Percentiles rank a stretch among this genome's conserved stretches.
These are phyloP conservation scores for Plebejus melissa DNA, from an alignment of 2,888 invertebrate species.

Conservation along the genomic window DNA sequence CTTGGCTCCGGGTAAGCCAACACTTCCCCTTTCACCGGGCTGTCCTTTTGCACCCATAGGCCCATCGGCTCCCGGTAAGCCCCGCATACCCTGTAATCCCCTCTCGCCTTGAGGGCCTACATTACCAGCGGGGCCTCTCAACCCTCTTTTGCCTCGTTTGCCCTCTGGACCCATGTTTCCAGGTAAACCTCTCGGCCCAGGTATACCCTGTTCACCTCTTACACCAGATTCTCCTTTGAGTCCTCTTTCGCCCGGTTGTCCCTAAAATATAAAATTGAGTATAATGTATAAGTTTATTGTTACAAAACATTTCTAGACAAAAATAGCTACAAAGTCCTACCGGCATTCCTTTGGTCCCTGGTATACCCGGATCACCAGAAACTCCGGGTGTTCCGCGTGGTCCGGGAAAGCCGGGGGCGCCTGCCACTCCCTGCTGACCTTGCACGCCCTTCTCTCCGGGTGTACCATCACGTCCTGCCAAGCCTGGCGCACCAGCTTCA, in stretches of 20 bases:
- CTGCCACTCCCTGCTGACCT: slow-evolving; percentile 85
- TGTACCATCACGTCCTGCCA: slow-evolving; percentile 88
- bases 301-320: neutral
- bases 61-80: slow-evolving; percentile 88
- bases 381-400: slow-evolving; percentile 87
- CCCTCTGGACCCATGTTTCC: slow-evolving; percentile 87
- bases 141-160: slow-evolving; percentile 89
- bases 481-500: slow-evolving; percentile 86
- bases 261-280: slow-evolving; percentile 66
- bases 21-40: slow-evolving; percentile 83
- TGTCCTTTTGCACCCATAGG: slow-evolving; percentile 87
- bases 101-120: slow-evolving; percentile 87
- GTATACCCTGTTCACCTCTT: slow-evolving; percentile 86
- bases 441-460: slow-evolving; percentile 88
- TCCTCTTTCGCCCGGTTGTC: slow-evolving; percentile 87
- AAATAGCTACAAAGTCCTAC: slow-evolving; percentile 61
- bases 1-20: slow-evolving; percentile 73
- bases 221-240: slow-evolving; percentile 87
- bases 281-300: slow-evolving; percentile 10
- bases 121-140: slow-evolving; percentile 86
- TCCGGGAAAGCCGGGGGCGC: slow-evolving; percentile 91
- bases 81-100: slow-evolving; percentile 82
- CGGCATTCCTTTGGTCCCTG: slow-evolving; percentile 87
- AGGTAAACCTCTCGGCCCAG: slow-evolving; percentile 87
- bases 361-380: slow-evolving; percentile 84